Evolutionary conservation across 2,888 invertebrate species (phyloP).

Genomic region (Autographa gamma): DNA sequence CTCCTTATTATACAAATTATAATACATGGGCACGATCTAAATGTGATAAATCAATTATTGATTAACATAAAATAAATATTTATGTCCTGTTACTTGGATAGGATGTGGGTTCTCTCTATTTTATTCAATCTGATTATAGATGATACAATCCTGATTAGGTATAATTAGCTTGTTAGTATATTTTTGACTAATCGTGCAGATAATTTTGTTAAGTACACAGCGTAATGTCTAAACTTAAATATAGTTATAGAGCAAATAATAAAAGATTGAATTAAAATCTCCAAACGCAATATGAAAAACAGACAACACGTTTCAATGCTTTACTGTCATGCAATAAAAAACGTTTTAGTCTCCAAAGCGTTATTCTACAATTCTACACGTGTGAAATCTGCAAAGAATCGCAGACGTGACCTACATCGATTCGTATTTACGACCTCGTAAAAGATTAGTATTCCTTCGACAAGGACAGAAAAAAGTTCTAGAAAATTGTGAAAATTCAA

Average conservation of each 20-base stretch:
- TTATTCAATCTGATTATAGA: no score
- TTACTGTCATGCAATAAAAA: background rate
- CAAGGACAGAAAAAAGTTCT: conserved; percentile 6
- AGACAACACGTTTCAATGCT: background rate
- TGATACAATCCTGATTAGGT: no score
- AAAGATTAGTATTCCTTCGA: conserved; percentile 30
- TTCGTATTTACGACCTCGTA: conserved; percentile 19
- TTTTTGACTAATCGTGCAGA: no score
- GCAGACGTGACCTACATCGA: conserved; percentile 17
- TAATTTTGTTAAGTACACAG: background rate
- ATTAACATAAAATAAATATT: no score
- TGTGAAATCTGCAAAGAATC: conserved; percentile 1
- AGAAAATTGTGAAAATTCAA: conserved; percentile 13
- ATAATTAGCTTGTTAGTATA: no score
- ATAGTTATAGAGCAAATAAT: background rate
- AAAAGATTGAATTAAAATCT: background rate
- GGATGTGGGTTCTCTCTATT: no score
- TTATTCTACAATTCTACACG: conserved; percentile 6
- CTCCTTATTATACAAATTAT: no score
- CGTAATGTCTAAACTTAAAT: background rate
- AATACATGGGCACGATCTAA: no score
- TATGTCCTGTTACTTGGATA: no score
- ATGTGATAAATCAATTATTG: no score
- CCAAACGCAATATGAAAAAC: background rate
- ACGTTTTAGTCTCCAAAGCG: background rate